Conservation (phyloP, 1,140 invertebrate species). For the Drosophila serrata region DNA sequence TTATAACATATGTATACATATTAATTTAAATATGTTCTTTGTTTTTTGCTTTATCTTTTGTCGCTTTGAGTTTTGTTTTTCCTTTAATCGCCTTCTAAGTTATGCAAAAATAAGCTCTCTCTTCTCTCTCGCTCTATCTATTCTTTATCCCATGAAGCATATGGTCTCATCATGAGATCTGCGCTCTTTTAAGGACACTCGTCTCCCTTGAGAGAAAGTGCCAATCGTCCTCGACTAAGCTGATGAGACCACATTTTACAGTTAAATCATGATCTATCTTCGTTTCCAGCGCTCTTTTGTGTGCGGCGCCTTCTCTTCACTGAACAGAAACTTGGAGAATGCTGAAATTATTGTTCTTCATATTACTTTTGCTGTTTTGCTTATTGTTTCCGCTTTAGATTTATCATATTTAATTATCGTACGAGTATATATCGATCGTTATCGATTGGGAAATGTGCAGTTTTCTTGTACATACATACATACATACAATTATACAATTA, state of each 20-base stretch:
- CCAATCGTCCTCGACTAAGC: neutral
- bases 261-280: neutral
- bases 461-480: slow-evolving; percentile 32
- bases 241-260: neutral
- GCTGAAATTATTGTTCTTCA: slow-evolving; percentile 76
- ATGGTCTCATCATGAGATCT: neutral
- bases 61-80: slow-evolving; percentile 10
- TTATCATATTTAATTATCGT: slow-evolving; percentile 27
- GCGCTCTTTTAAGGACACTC: neutral
- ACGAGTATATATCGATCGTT: slow-evolving; percentile 33
- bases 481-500: slow-evolving; percentile 45
- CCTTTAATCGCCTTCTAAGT: slow-evolving; percentile 21
- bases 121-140: slow-evolving; percentile 4
- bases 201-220: too few species aligned
- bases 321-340: slow-evolving; percentile 68
- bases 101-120: slow-evolving; percentile 54
- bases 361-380: slow-evolving; percentile 69
- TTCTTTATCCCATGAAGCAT: neutral
- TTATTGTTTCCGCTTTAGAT: slow-evolving; percentile 57
- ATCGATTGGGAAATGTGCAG: slow-evolving; percentile 44
- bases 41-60: slow-evolving; percentile 11
- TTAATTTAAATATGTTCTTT: slow-evolving; percentile 37
- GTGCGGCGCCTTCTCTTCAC: slow-evolving; percentile 19
- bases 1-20: slow-evolving; percentile 49
- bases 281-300: neutral